These are phyloP conservation scores for Noctua fimbriata DNA, from an alignment of 2,888 invertebrate genomes.

Conservation along the genomic window DNA sequence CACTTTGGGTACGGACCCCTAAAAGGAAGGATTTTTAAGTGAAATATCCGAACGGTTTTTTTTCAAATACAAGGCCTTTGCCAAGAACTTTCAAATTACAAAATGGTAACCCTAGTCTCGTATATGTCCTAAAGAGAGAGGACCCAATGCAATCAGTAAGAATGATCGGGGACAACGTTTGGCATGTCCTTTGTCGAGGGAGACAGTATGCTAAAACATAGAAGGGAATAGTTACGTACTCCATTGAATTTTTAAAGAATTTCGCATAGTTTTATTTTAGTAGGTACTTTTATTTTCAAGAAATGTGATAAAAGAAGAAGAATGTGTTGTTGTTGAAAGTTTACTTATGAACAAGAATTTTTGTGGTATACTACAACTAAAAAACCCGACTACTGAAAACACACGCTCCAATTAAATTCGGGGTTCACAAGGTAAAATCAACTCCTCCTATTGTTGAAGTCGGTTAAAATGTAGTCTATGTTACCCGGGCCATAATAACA, in stretches of 20 bases:
- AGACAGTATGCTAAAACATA: constrained; percentile 8
- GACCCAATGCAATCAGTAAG: constrained; percentile 61
- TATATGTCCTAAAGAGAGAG: not conserved
- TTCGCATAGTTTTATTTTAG: not conserved
- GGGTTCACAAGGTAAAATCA: too few relatives aligned
- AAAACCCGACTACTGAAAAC: too few relatives aligned
- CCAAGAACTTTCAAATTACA: not conserved
- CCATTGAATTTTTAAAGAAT: not conserved
- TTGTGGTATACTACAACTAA: too few relatives aligned
- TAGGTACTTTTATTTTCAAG: constrained; percentile 1
- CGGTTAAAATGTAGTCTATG: too few relatives aligned
- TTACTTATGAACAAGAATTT: not conserved
- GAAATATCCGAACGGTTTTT: not conserved
- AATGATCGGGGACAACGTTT: constrained; percentile 45
- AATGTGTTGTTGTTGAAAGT: too few relatives aligned
- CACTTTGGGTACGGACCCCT: too few relatives aligned
- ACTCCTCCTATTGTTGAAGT: too few relatives aligned
- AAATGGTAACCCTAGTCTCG: not conserved
- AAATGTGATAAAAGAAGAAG: too few relatives aligned
- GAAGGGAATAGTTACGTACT: not conserved
- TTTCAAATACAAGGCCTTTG: not conserved
- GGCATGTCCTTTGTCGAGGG: constrained; percentile 36
- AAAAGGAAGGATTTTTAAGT: not conserved
- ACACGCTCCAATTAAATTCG: too few relatives aligned
- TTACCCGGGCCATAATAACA: too few relatives aligned